Conservation (phyloP, 92 coral and sea anemone species). For the Porites cylindrica region DNA sequence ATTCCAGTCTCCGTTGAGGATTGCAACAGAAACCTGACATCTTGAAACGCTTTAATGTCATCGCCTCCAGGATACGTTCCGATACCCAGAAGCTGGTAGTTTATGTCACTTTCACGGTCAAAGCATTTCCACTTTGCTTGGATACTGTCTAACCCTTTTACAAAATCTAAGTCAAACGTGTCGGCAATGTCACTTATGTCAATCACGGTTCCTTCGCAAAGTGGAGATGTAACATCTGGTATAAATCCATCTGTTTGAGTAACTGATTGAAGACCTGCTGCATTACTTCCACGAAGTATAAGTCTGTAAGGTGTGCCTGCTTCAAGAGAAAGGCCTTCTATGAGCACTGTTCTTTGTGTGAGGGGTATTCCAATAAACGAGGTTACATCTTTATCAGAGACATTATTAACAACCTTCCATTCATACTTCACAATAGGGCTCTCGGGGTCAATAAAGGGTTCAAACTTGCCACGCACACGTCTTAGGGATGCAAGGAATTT, state of each 20-base stretch:
- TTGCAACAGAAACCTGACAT: slow-evolving; percentile 12
- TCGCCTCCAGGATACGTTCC: slow-evolving; percentile 88
- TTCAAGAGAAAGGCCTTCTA: slow-evolving; percentile 59
- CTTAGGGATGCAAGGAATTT: slow-evolving; percentile 66
- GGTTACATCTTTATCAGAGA: slow-evolving; percentile 53
- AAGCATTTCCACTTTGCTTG: slow-evolving; percentile 72
- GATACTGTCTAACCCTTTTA: slow-evolving; percentile 58
- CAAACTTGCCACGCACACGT: slow-evolving; percentile 73
- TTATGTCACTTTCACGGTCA: slow-evolving; percentile 87
- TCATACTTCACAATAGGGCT: slow-evolving; percentile 82
- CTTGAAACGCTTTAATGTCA: slow-evolving; percentile 46
- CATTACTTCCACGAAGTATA: slow-evolving; percentile 78
- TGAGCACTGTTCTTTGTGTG: slow-evolving; percentile 62
- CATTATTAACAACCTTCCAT: slow-evolving; percentile 63
- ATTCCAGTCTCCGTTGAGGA: slow-evolving; percentile 26
- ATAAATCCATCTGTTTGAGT: slow-evolving; percentile 75
- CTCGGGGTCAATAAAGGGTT: slow-evolving; percentile 68
- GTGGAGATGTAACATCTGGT: slow-evolving; percentile 74
- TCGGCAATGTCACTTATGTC: slow-evolving; percentile 67
- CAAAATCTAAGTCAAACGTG: slow-evolving; percentile 73
- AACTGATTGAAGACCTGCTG: slow-evolving; percentile 71
- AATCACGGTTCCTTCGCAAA: slow-evolving; percentile 51
- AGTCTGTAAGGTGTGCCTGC: slow-evolving; percentile 68
- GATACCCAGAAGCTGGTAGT: slow-evolving; percentile 59
- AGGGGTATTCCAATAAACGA: slow-evolving; percentile 69